phyloP scores from a whole-genome alignment of 2,888 invertebrate genomes.

The Mythimna ferrago region DNA sequence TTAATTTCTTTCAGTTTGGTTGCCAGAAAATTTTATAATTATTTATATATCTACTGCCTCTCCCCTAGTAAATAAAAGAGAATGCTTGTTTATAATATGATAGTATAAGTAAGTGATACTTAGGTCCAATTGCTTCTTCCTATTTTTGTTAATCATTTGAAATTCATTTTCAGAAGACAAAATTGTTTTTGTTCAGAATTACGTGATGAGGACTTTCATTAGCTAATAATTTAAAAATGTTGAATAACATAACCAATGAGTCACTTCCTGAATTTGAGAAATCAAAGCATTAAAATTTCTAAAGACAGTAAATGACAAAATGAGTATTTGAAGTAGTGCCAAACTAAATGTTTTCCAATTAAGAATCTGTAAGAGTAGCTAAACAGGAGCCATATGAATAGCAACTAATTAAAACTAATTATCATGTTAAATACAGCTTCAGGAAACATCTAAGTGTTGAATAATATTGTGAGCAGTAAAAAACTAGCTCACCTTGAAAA shows the following conservation, averaged over 20 bases:
- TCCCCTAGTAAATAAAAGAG: background rate
- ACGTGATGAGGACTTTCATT: background rate
- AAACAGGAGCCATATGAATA: background rate
- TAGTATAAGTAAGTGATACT: too few relatives aligned
- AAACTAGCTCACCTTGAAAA: slow-evolving; percentile 50
- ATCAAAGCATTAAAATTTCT: background rate
- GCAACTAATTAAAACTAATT: slow-evolving; percentile 32
- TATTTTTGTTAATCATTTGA: background rate
- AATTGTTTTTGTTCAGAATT: background rate
- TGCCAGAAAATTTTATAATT: slow-evolving; percentile 23
- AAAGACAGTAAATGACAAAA: background rate
- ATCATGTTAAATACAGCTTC: slow-evolving; percentile 8
- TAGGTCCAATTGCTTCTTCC: too few relatives aligned
- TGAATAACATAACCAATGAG: background rate
- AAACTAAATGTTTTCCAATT: too few relatives aligned
- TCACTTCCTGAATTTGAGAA: background rate
- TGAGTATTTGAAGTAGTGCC: too few relatives aligned
- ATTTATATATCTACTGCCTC: slow-evolving; percentile 7
- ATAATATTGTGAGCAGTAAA: slow-evolving; percentile 20
- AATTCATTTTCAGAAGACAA: background rate
- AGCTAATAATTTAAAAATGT: background rate
- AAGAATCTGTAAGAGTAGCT: background rate
- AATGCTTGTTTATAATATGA: too few relatives aligned
- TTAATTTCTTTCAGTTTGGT: slow-evolving; percentile 9
- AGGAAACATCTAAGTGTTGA: slow-evolving; percentile 9